Conservation (phyloP, 2,113 vertebrate species). For the Willisornis vidua region DNA sequence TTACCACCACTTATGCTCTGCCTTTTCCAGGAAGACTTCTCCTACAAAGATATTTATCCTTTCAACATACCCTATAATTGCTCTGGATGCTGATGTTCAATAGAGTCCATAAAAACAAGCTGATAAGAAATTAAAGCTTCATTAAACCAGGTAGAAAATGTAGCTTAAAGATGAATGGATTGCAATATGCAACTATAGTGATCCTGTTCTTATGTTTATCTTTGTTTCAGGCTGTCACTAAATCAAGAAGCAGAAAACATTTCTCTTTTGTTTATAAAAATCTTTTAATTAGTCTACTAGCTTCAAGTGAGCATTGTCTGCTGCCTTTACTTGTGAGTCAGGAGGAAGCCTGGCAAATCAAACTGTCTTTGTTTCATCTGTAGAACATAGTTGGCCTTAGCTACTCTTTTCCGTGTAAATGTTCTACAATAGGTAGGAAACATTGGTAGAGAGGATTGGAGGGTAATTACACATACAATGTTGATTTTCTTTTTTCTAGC, state of each 20-base stretch:
- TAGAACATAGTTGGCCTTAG: background rate
- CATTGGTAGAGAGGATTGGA: background rate
- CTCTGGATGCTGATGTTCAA: background rate
- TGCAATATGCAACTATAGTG: background rate
- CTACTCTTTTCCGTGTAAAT: background rate
- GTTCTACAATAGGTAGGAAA: background rate
- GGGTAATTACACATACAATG: background rate
- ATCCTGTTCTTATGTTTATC: background rate
- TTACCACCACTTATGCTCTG: background rate
- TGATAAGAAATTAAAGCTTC: constrained; percentile 1
- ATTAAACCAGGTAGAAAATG: background rate
- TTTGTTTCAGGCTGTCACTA: background rate
- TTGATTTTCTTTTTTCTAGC: background rate
- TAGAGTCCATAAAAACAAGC: background rate
- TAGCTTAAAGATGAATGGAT: background rate
- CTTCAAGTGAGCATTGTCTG: background rate
- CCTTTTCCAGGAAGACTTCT: background rate
- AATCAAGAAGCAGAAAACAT: background rate
- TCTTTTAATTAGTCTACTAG: background rate
- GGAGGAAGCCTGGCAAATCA: background rate
- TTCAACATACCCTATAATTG: background rate
- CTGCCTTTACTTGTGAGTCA: background rate
- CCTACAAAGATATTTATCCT: background rate
- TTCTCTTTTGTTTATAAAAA: background rate
- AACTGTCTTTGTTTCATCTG: background rate